Conservation (phyloP, 1,140 invertebrate species). For the Trachymyrmex cornetzi region DNA sequence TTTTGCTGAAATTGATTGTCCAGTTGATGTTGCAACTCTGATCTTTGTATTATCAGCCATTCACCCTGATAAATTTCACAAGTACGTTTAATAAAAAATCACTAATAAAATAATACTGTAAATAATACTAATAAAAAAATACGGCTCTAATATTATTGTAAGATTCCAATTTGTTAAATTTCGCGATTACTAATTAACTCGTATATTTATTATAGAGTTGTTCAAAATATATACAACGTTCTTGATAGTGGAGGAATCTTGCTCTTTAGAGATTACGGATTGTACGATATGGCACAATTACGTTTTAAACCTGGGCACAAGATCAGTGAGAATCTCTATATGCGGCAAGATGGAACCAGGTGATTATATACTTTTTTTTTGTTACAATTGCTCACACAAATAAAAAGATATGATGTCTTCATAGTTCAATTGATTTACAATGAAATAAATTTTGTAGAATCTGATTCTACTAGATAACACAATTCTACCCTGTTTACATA, state of each 20-base stretch:
- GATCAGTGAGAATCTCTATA: slow-evolving; percentile 97
- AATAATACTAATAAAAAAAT: too few relatives aligned
- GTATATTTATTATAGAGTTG: slow-evolving; percentile 83
- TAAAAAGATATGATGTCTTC: slow-evolving; percentile 62
- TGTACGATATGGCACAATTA: slow-evolving; percentile 99
- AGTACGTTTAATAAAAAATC: slow-evolving; percentile 74
- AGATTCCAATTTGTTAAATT: background rate
- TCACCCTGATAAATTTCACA: slow-evolving; percentile 92
- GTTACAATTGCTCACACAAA: background rate
- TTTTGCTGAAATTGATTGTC: slow-evolving; percentile 87
- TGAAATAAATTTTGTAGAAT: slow-evolving; percentile 18
- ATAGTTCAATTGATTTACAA: slow-evolving; percentile 73
- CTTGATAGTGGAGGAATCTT: slow-evolving; percentile 94
- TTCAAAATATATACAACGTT: slow-evolving; percentile 90
- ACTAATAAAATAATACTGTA: background rate
- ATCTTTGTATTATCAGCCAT: slow-evolving; percentile 94
- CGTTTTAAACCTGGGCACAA: slow-evolving; percentile 97
- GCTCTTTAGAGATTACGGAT: slow-evolving; percentile 98
- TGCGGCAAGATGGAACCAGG: slow-evolving; percentile 98
- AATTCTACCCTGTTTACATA: background rate
- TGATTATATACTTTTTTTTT: slow-evolving; percentile 77
- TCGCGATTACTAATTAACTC: slow-evolving; percentile 44
- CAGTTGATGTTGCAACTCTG: slow-evolving; percentile 90
- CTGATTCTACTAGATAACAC: background rate
- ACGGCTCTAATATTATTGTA: background rate